Evolutionary conservation across 2,888 invertebrate species (phyloP).

Genomic region (Carcina quercana): DNA sequence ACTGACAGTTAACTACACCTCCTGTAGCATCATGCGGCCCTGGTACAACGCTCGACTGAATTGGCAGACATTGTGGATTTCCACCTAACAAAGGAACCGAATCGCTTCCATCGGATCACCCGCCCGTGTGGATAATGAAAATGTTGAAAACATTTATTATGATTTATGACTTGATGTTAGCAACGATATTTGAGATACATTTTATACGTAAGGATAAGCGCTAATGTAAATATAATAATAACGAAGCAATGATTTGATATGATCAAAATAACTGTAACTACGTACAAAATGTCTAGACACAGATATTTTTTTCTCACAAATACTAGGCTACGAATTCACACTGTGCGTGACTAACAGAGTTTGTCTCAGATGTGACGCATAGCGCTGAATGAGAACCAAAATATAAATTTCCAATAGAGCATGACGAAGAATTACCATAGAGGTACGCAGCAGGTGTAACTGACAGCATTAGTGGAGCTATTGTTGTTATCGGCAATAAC

Average conservation of each 20-base stretch:
- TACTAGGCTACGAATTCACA: too few species aligned
- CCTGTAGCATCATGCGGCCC: slow-evolving; percentile 40
- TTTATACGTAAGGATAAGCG: too few species aligned
- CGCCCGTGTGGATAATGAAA: neutral
- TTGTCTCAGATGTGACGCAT: slow-evolving; percentile 22
- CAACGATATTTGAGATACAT: neutral
- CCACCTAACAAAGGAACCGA: slow-evolving; percentile 26
- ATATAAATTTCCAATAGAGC: slow-evolving; percentile 17
- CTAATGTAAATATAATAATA: too few species aligned
- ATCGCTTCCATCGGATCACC: slow-evolving; percentile 3
- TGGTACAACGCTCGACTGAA: slow-evolving; percentile 54
- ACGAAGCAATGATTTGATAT: too few species aligned
- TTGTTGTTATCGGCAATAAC: slow-evolving; percentile 38
- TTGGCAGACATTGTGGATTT: slow-evolving; percentile 66
- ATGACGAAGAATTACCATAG: slow-evolving; percentile 19
- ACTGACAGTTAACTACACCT: slow-evolving; percentile 39
- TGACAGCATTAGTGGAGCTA: slow-evolving; percentile 21
- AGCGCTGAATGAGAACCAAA: slow-evolving; percentile 21
- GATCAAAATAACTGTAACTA: too few species aligned
- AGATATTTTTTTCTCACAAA: too few species aligned
- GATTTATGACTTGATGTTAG: neutral
- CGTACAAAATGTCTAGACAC: too few species aligned
- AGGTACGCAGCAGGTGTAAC: slow-evolving; percentile 26
- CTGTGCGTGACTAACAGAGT: slow-evolving; percentile 17
- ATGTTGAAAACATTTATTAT: neutral